phyloP scores from a whole-genome alignment of 35 echinoderm and acorn worm species.

The Apostichopus californicus region DNA sequence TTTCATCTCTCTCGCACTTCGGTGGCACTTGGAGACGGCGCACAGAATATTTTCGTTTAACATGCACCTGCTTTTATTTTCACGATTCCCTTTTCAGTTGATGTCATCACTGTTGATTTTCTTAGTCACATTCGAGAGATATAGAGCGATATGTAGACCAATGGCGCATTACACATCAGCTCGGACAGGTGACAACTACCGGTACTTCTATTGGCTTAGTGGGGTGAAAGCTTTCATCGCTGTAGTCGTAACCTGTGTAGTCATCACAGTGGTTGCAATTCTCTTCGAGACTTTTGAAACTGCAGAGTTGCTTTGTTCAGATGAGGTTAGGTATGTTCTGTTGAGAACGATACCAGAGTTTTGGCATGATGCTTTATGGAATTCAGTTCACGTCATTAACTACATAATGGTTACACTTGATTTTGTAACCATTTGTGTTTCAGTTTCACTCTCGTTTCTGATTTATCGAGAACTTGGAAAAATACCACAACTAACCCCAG shows the following conservation, averaged over 20 bases:
- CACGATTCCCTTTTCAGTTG: background rate
- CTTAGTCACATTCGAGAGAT: background rate
- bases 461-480: background rate
- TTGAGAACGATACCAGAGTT: background rate
- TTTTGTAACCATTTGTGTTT: background rate
- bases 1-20: background rate
- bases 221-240: background rate
- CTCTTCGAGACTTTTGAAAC: background rate
- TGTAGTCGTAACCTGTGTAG: background rate
- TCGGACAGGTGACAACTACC: background rate
- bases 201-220: background rate
- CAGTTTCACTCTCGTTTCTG: background rate
- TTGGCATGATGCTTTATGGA: background rate
- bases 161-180: background rate
- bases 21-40: background rate
- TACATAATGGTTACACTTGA: background rate
- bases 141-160: background rate
- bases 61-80: background rate
- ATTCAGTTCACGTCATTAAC: background rate
- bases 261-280: background rate
- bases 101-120: background rate
- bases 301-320: background rate
- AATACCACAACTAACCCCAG: background rate
- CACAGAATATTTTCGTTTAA: background rate
- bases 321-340: background rate